These are phyloP conservation scores for Amphipoea oculea DNA, from an alignment of 2,888 invertebrate species.

Conservation along the genomic window DNA sequence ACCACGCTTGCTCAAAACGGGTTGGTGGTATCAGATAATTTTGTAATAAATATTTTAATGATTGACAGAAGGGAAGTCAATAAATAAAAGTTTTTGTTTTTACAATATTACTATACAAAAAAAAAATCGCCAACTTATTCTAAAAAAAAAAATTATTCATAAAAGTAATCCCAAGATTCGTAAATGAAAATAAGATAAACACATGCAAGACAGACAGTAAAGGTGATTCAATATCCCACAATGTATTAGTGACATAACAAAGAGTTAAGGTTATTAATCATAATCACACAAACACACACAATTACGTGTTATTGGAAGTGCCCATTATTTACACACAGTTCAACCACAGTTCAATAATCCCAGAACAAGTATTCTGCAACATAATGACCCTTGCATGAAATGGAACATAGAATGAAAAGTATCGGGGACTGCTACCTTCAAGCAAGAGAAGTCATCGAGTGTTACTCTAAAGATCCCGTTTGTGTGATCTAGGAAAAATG, in stretches of 20 bases:
- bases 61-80: background rate
- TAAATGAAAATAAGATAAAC: slow-evolving; percentile 42
- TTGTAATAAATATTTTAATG: background rate
- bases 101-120: background rate
- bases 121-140: background rate
- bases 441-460: slow-evolving; percentile 60
- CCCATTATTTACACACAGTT: slow-evolving; percentile 69
- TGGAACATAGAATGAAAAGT: slow-evolving; percentile 68
- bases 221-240: slow-evolving; percentile 66
- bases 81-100: background rate
- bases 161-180: slow-evolving; percentile 28
- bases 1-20: background rate
- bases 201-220: slow-evolving; percentile 71
- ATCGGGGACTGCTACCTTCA: slow-evolving; percentile 65
- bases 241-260: slow-evolving; percentile 79
- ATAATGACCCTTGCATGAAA: slow-evolving; percentile 79
- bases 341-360: slow-evolving; percentile 53
- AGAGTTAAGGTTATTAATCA: slow-evolving; percentile 73
- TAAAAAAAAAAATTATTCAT: slow-evolving; percentile 7
- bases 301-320: slow-evolving; percentile 61
- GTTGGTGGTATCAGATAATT: background rate
- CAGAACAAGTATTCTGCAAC: slow-evolving; percentile 60
- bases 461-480: slow-evolving; percentile 58
- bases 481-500: slow-evolving; percentile 64
- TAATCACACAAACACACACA: slow-evolving; percentile 70